Percentiles rank a stretch among this genome's conserved stretches.
Conservation (phyloP, 53 echinoderm and acorn worm genomes). For the Luidia sarsii region DNA sequence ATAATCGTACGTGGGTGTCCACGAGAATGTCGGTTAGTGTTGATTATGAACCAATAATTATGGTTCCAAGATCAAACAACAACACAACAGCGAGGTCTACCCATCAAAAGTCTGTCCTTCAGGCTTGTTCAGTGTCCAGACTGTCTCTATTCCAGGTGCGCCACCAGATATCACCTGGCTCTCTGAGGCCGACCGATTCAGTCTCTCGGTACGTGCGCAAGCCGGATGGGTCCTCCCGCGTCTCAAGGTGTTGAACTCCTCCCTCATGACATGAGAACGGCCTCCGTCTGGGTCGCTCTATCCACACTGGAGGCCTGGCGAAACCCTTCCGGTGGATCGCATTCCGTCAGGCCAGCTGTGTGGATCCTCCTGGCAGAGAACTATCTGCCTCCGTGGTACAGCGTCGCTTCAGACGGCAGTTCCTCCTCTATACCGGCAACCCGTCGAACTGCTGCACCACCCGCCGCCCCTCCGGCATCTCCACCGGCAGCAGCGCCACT, state of each 20-base stretch:
- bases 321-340: neutral
- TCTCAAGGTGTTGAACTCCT: neutral
- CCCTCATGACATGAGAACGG: conserved; percentile 10
- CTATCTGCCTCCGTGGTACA: neutral
- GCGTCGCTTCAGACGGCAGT: neutral
- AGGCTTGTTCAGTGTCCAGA: neutral
- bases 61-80: conserved; percentile 12
- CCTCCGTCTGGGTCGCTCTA: neutral
- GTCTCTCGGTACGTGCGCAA: neutral
- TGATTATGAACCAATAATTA: neutral
- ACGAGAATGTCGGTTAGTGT: conserved; percentile 15
- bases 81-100: conserved; percentile 6
- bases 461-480: neutral
- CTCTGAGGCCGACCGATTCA: neutral
- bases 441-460: neutral
- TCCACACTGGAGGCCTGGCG: neutral
- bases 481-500: neutral
- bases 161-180: neutral
- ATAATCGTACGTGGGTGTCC: conserved; percentile 1
- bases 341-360: neutral
- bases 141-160: neutral
- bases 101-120: neutral
- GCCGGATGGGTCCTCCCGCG: neutral
- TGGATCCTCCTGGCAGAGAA: neutral
- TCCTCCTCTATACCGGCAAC: neutral